A percentile compares a stretch with the other conserved stretches of the same genome.
phyloP scores from a whole-genome alignment of 2,888 invertebrate species.

The Troides helena region DNA sequence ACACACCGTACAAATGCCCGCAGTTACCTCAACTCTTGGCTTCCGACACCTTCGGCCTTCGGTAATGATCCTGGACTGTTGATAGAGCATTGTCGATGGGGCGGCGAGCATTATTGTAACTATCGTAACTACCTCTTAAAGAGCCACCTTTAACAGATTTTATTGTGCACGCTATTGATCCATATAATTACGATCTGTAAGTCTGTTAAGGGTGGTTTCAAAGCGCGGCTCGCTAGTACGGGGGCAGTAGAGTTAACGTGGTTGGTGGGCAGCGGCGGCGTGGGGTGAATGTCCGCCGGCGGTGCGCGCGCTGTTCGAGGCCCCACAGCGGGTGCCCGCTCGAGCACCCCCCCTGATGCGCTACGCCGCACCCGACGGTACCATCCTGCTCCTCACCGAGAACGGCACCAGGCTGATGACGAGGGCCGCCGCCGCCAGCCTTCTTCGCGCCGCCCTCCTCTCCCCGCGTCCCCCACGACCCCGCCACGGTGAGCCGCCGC shows the following conservation, averaged over 20 bases:
- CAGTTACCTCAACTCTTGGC: conserved; percentile 80
- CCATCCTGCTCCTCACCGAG: conserved; percentile 83
- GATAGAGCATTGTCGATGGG: conserved; percentile 53
- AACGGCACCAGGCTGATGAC: conserved; percentile 82
- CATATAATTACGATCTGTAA: not conserved
- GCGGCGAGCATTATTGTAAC: conserved; percentile 67
- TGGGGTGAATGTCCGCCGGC: conserved; percentile 76
- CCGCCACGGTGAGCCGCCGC: conserved; percentile 78
- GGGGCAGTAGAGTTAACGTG: conserved; percentile 70
- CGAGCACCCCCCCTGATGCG: conserved; percentile 79
- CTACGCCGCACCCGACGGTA: conserved; percentile 82
- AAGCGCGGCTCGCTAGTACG: conserved; percentile 61
- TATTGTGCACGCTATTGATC: not conserved
- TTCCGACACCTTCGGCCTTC: conserved; percentile 76
- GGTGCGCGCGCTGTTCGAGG: conserved; percentile 79
- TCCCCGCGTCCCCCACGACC: conserved; percentile 77
- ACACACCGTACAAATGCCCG: conserved; percentile 80
- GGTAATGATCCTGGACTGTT: conserved; percentile 63
- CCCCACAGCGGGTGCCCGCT: conserved; percentile 65
- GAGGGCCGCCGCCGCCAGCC: conserved; percentile 75
- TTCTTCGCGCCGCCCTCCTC: conserved; percentile 78
- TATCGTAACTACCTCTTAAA: conserved; percentile 57
- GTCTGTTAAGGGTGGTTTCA: conserved; percentile 65
- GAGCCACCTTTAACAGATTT: conserved; percentile 24
- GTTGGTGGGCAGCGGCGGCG: conserved; percentile 76